Conservation (phyloP, 2,797 vertebrate genomes). For the Chromobotia macracanthus region DNA sequence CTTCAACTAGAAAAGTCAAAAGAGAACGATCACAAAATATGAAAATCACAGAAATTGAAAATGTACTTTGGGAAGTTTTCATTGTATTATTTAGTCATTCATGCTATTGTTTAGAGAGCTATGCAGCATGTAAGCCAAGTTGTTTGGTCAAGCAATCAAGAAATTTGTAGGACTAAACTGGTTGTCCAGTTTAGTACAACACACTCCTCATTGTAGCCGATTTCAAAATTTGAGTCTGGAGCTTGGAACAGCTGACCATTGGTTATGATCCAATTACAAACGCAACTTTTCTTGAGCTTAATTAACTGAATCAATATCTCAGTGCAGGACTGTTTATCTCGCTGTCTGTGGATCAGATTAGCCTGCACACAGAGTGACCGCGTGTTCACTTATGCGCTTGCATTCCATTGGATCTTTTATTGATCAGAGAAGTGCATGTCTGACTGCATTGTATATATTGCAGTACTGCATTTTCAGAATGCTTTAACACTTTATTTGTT, state of each 20-base stretch:
- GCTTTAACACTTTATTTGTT: slow-evolving; percentile 16
- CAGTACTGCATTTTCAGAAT: background rate
- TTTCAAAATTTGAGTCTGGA: background rate
- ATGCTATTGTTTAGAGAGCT: too few relatives aligned
- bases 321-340: slow-evolving; percentile 64
- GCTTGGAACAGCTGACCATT: slow-evolving; percentile 61
- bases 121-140: too few relatives aligned
- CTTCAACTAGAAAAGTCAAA: too few relatives aligned
- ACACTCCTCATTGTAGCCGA: too few relatives aligned
- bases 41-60: too few relatives aligned
- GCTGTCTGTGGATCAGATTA: slow-evolving; percentile 66
- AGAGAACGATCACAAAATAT: too few relatives aligned
- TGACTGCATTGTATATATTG: slow-evolving; percentile 38
- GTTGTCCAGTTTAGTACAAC: too few relatives aligned
- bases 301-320: slow-evolving; percentile 67
- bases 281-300: slow-evolving; percentile 64
- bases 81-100: too few relatives aligned
- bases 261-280: slow-evolving; percentile 66
- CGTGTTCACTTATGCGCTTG: slow-evolving; percentile 39
- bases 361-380: slow-evolving; percentile 14
- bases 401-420: slow-evolving; percentile 63
- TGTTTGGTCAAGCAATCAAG: too few relatives aligned
- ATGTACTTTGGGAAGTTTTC: too few relatives aligned
- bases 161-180: too few relatives aligned
- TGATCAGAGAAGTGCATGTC: slow-evolving; percentile 54